Percentiles rank a stretch among this genome's conserved stretches.
Conservation (phyloP, 2,888 invertebrate genomes). For the Zhuqinia jingwanae region DNA sequence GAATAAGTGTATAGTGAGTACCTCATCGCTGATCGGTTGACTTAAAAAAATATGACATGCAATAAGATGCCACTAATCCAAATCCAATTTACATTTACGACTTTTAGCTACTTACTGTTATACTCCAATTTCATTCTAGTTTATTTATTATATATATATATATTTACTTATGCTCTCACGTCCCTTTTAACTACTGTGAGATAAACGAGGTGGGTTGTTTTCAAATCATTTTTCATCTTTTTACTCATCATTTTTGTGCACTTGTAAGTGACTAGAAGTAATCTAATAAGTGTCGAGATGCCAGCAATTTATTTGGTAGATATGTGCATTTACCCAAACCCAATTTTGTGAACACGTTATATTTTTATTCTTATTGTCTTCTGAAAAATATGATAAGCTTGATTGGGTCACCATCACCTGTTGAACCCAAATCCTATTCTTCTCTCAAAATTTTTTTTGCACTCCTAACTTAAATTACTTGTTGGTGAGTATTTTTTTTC, state of each 20-base stretch:
- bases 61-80: constrained; percentile 43
- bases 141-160: too few species aligned
- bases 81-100: constrained; percentile 68
- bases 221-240: constrained; percentile 63
- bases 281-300: constrained; percentile 34
- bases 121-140: constrained; percentile 55
- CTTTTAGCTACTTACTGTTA: constrained; percentile 60
- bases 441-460: neutral
- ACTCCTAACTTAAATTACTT: constrained; percentile 35
- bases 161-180: constrained; percentile 32
- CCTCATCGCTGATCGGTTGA: neutral
- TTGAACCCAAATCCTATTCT: constrained; percentile 28
- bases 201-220: constrained; percentile 63
- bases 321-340: neutral
- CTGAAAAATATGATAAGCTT: constrained; percentile 60
- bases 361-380: constrained; percentile 37
- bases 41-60: constrained; percentile 42
- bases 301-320: neutral
- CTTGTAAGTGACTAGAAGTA: constrained; percentile 11
- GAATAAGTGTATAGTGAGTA: constrained; percentile 1
- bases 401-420: constrained; percentile 42
- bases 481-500: constrained; percentile 6
- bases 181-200: constrained; percentile 39
- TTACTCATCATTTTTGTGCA: constrained; percentile 45
- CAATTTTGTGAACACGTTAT: constrained; percentile 22